phyloP scores from a whole-genome alignment of 2,797 vertebrate species.

The Eremophila alpestris region DNA sequence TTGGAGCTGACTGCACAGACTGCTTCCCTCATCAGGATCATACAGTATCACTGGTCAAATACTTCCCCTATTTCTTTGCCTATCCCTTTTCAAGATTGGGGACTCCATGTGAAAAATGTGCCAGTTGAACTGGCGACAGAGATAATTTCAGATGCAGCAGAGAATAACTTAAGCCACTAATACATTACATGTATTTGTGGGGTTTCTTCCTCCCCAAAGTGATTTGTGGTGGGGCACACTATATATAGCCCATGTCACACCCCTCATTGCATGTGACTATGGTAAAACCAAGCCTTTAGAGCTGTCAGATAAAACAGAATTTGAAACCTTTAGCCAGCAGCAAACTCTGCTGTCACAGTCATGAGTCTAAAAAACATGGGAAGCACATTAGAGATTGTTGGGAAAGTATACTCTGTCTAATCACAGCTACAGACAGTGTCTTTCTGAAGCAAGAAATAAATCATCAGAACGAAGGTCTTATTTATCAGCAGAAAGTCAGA shows the following conservation, averaged over 20 bases:
- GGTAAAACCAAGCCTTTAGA: not conserved
- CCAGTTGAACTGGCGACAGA: not conserved
- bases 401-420: not conserved
- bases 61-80: not conserved
- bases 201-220: not conserved
- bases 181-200: not conserved
- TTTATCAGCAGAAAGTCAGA: not conserved
- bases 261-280: not conserved
- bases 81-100: not conserved
- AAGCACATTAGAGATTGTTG: not conserved
- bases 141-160: not conserved
- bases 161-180: not conserved
- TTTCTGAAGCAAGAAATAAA: not conserved
- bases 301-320: not conserved
- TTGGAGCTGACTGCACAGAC: not conserved
- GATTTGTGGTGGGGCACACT: not conserved
- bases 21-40: not conserved
- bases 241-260: not conserved
- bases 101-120: not conserved
- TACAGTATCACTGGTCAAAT: not conserved
- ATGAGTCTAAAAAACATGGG: not conserved
- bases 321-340: constrained; percentile 19
- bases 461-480: not conserved
- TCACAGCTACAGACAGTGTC: constrained; percentile 3
- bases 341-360: not conserved